Percentiles rank a stretch among this genome's conserved stretches.
Evolutionary conservation across 1,140 invertebrate species (phyloP).

Genomic region (Scaptomyza hsui): DNA sequence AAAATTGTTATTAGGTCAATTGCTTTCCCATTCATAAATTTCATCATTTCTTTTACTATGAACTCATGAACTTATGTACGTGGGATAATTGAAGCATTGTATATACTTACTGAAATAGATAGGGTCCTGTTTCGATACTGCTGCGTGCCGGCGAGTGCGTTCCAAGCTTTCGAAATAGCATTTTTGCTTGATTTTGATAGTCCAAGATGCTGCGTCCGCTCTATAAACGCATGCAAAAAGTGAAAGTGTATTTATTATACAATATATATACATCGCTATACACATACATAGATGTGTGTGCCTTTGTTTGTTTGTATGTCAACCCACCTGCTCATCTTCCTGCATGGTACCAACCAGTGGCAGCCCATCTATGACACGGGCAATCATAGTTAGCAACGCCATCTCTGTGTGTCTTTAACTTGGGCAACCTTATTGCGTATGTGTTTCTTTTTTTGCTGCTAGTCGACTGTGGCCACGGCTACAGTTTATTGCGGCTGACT

Average conservation of each 20-base stretch:
- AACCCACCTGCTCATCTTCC: slow-evolving; percentile 96
- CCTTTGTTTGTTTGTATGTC: not conserved
- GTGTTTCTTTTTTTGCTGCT: slow-evolving; percentile 7
- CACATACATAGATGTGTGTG: slow-evolving; percentile 54
- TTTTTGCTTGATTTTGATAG: slow-evolving; percentile 99
- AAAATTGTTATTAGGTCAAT: not conserved
- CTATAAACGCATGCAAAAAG: slow-evolving; percentile 85
- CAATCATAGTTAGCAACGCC: slow-evolving; percentile 99
- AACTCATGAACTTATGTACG: not conserved
- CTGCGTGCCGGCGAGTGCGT: slow-evolving; percentile 94
- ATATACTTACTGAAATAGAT: slow-evolving; percentile 97
- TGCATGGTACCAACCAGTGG: slow-evolving; percentile 98
- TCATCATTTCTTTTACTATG: not conserved
- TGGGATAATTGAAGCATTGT: not conserved
- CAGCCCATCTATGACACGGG: slow-evolving; percentile 96
- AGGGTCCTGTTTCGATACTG: slow-evolving; percentile 97
- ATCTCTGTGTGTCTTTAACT: slow-evolving; percentile 85
- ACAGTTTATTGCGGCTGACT: slow-evolving; percentile 48
- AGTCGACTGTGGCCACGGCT: slow-evolving; percentile 62
- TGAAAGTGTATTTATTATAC: slow-evolving; percentile 38
- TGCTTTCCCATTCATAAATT: not conserved
- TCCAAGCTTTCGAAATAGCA: slow-evolving; percentile 97
- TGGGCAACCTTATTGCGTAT: slow-evolving; percentile 10
- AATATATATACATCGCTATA: not conserved
- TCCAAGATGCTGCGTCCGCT: slow-evolving; percentile 96